Evolutionary conservation across 2,113 vertebrate genomes (phyloP).

Genomic region (Grammomys dolichurus): DNA sequence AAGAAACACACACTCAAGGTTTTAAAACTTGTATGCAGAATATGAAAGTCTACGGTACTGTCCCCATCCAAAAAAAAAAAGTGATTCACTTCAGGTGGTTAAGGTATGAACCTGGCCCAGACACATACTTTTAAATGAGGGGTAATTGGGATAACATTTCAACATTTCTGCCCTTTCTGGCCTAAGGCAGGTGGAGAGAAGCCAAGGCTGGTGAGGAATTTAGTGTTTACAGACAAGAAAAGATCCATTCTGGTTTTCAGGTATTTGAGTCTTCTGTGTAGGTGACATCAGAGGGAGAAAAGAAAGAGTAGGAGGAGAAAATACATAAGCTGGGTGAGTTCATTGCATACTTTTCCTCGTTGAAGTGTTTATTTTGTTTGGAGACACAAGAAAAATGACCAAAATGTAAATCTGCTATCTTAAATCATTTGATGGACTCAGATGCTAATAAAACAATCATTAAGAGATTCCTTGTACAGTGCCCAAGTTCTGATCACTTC

Average conservation of each 20-base stretch:
- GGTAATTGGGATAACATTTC: background rate
- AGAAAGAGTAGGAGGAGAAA: background rate
- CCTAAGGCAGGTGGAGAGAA: background rate
- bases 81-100: background rate
- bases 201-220: background rate
- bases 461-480: background rate
- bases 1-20: background rate
- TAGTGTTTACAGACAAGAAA: background rate
- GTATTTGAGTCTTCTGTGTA: conserved; percentile 12
- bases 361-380: conserved; percentile 80
- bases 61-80: background rate
- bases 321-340: conserved; percentile 60
- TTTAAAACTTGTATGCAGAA: background rate
- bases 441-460: conserved; percentile 12
- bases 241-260: background rate
- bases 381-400: conserved; percentile 71
- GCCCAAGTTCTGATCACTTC: background rate
- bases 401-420: conserved; percentile 65
- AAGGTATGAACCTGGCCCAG: background rate
- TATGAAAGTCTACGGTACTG: background rate
- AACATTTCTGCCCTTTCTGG: background rate
- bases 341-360: conserved; percentile 72
- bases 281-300: background rate
- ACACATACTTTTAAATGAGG: background rate
- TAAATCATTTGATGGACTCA: conserved; percentile 45